These are phyloP conservation scores for Epicampocera succincta DNA, from an alignment of 2,888 invertebrate genomes.

Conservation along the genomic window DNA sequence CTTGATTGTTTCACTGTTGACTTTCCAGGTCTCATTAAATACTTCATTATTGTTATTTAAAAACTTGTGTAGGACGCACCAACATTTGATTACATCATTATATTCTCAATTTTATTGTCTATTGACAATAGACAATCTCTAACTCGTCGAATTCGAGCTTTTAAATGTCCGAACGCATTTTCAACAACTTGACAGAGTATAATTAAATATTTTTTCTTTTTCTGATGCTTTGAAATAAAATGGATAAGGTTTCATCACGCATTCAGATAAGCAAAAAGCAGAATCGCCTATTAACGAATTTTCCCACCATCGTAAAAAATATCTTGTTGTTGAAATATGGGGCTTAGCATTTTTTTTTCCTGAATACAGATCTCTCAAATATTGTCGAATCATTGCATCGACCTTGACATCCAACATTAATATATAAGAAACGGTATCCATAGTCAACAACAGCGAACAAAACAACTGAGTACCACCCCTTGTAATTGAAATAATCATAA, in stretches of 20 bases:
- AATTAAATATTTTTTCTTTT: no score
- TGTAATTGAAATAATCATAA: conserved; percentile 36
- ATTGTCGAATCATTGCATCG: not conserved
- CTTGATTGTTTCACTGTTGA: no score
- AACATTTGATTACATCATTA: conserved; percentile 28
- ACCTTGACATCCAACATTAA: conserved; percentile 28
- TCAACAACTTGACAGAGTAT: no score
- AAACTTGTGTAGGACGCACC: not conserved
- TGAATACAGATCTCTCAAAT: not conserved
- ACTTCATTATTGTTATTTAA: no score
- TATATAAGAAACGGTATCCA: conserved; percentile 10
- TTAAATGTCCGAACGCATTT: no score
- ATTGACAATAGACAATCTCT: no score
- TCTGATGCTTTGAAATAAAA: no score
- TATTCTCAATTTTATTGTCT: not conserved
- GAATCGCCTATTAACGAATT: not conserved
- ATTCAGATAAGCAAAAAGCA: not conserved
- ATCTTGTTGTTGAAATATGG: not conserved
- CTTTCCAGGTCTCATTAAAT: no score
- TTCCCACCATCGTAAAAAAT: not conserved
- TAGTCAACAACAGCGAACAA: no score
- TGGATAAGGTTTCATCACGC: not conserved
- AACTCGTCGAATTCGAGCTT: no score
- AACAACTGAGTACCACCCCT: conserved; percentile 20
- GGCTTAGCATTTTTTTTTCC: not conserved